These are phyloP conservation scores for Nemurella pictetii DNA, from an alignment of 2,888 invertebrate species.

Conservation along the genomic window DNA sequence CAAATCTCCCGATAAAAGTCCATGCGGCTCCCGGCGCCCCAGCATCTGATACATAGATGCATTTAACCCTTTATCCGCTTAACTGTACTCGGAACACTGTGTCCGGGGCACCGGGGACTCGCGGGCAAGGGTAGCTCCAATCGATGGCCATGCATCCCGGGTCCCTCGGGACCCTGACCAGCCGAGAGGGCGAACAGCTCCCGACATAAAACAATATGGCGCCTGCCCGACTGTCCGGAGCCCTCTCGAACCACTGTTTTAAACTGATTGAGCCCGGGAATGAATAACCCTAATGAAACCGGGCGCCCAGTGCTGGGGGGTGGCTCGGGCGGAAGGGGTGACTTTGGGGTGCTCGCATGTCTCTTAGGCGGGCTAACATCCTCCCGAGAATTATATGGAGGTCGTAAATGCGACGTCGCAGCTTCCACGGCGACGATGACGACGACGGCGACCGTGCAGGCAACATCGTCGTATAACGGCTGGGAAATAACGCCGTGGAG, in stretches of 20 bases:
- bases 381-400: conserved; percentile 11
- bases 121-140: conserved; percentile 31
- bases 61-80: conserved; percentile 38
- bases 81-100: conserved; percentile 36
- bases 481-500: neutral
- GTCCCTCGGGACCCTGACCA: conserved; percentile 29
- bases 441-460: neutral
- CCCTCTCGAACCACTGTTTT: conserved; percentile 33
- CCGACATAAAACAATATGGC: conserved; percentile 42
- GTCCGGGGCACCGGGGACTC: conserved; percentile 30
- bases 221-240: conserved; percentile 19
- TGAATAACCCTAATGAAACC: conserved; percentile 40
- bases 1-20: neutral
- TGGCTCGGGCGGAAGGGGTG: neutral
- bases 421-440: neutral
- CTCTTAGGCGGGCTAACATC: neutral
- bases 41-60: neutral
- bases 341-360: conserved; percentile 29
- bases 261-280: conserved; percentile 42
- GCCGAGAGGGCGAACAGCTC: conserved; percentile 31
- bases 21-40: neutral
- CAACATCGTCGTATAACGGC: neutral
- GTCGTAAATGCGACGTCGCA: conserved; percentile 18
- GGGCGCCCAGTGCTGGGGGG: conserved; percentile 7
- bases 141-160: conserved; percentile 37